Conservation (phyloP, 2,113 vertebrate genomes). For the Alethe diademata region DNA sequence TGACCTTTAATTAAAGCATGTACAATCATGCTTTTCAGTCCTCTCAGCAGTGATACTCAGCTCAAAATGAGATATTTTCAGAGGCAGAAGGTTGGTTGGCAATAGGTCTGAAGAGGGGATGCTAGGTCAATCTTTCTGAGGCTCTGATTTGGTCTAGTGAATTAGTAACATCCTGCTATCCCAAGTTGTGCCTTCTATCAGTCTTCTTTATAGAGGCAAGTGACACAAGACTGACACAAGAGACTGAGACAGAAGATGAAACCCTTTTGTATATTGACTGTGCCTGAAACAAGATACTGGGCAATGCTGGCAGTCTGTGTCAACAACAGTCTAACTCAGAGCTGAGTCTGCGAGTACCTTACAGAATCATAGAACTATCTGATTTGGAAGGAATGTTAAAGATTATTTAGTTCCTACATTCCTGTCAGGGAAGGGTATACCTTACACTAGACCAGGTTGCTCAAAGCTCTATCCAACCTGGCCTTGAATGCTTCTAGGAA, state of each 20-base stretch:
- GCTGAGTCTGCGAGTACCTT: not conserved
- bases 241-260: not conserved
- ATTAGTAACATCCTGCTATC: not conserved
- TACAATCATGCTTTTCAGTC: not conserved
- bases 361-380: not conserved
- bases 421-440: not conserved
- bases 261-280: not conserved
- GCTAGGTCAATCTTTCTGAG: not conserved
- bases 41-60: not conserved
- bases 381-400: not conserved
- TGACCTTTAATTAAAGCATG: constrained; percentile 40
- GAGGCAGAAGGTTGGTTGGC: not conserved
- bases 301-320: not conserved
- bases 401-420: not conserved
- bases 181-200: not conserved
- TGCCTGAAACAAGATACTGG: not conserved
- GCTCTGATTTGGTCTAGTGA: not conserved
- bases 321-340: not conserved
- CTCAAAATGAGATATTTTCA: not conserved
- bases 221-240: not conserved
- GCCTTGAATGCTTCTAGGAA: not conserved
- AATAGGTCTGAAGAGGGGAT: not conserved
- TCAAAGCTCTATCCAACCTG: not conserved
- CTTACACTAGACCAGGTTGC: not conserved
- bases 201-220: not conserved